Evolutionary conservation across 2,888 invertebrate genomes (phyloP), one percentile per base, ranked within the genome.

Genomic region (Bembecia ichneumoniformis): DNA sequence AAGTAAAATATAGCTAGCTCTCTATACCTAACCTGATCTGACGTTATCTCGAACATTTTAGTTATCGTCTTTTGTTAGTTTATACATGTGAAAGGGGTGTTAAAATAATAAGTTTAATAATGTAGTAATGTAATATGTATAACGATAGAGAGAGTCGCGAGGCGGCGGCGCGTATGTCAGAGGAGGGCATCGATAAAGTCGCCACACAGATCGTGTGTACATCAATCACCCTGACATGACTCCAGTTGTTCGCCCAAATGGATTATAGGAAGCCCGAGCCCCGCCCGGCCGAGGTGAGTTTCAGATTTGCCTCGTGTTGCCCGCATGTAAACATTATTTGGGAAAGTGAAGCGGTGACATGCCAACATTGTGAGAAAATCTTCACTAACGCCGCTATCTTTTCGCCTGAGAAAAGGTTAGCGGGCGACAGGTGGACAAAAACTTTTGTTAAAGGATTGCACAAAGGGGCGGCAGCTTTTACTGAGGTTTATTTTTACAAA

Each of bases 151-250:
- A 28, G 28, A 28, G 7, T 28, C 28, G 28, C 9, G 28, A 28
- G 28, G 28, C 62, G 43, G 28, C 17, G 15, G 43, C 35, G 35
- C 35, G 45, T 63, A 59, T 71, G 71, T 74, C 75, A 72, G 70
- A 73, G 70, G 64, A 28, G 28, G 63, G 68, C 66, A 66, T 70
- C 75, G 78, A 82, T 82, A 82, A 78, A 81, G 79, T 81, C 75
- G 65, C 73, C 69, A 68, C 62, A 62, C 62, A 72, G 70, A 74
- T 74, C 73, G 73, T 71, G 72, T 69, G 71, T 72, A 76, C 82
- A 86, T 84, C 84, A 84, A 86, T 86, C 86, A 86, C 76, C 64
- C 67, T 78, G 80, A 84, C 86, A 79, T 77, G 80, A 81, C 78
- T 82, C 68, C 76, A 79, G 82, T 80, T 80, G 82, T 81, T 82